Evolutionary conservation across 2,888 invertebrate species (phyloP), one percentile per base, ranked within the genome.

Genomic region (Nephrocerus scutellatus): DNA sequence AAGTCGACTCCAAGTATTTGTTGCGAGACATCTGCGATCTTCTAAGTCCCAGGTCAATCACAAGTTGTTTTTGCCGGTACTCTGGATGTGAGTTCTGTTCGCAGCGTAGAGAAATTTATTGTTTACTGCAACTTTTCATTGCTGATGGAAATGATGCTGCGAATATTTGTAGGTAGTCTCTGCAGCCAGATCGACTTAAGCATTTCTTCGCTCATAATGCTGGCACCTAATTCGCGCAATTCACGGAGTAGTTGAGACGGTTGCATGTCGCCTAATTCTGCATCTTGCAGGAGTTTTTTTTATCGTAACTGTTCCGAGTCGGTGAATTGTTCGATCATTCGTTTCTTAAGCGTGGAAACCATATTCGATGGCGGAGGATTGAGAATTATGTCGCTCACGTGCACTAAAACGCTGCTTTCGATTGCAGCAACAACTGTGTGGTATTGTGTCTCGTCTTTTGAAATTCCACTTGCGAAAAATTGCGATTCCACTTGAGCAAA

Each of bases 401-500:
- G 48, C 10, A 48, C 34, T 10, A 55, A 35, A 4, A 53, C 46
- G 13, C 48, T 46, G 18, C 45, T 39, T 12, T 56, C 54, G 8
- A 59, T 43, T n/a, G 48, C 43, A 13, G 50, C 47, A 7, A 59
- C 48, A 6, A 56, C 48, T 4, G 44, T 42, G 33, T 54, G 47
- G 30, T 47, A 53, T 33, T 53, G 52, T 6, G 51, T 50, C 14
- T 20, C 29, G 31, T 57, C 54, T 8, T 34, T 19, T 7, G 39
- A 44, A 26, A 52, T 47, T n/a, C 44, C 39, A 6, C 51, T 41
- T 23, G 39, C 30, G 9, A 39, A 36, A 25, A 46, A 49, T 20
- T 49, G 43, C 2, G 47, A 46, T 33, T 57, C 54, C 7, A 57
- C 40, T 39, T 57, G 57, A 2, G 31, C 21, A 23, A 57, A 48